Conservation (phyloP, 2,113 vertebrate species). For the Tetrax tetrax region DNA sequence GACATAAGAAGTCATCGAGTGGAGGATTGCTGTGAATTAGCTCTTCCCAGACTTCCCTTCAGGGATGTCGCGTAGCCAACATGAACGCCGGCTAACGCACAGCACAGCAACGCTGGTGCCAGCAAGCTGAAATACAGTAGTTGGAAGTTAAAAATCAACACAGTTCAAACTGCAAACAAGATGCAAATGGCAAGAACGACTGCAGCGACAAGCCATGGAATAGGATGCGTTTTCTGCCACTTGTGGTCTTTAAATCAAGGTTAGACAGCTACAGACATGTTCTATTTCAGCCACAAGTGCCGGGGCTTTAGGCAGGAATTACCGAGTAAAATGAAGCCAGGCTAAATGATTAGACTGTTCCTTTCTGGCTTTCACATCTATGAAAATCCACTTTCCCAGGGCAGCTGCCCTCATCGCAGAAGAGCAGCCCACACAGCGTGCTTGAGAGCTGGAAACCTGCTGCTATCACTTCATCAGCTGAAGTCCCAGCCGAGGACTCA, state of each 20-base stretch:
- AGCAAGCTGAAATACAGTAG: not conserved
- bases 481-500: conserved; percentile 51
- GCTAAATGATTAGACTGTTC: conserved; percentile 7
- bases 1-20: not conserved
- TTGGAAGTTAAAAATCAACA: not conserved
- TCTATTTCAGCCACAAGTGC: not conserved
- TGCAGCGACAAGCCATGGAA: not conserved
- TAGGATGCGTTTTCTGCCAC: not conserved
- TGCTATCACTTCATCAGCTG: conserved; percentile 63
- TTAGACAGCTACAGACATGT: not conserved
- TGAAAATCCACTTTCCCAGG: conserved; percentile 60
- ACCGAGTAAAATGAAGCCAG: not conserved
- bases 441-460: conserved; percentile 66
- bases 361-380: conserved; percentile 32
- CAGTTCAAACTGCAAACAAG: not conserved
- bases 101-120: not conserved
- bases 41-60: not conserved
- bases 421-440: conserved; percentile 45
- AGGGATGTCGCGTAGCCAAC: not conserved
- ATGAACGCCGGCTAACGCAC: not conserved
- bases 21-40: not conserved
- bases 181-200: not conserved
- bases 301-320: conserved; percentile 16
- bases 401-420: conserved; percentile 53
- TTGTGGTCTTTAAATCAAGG: not conserved